phyloP scores from a whole-genome alignment of 2,888 invertebrate species.

The Subacronicta megacephala region DNA sequence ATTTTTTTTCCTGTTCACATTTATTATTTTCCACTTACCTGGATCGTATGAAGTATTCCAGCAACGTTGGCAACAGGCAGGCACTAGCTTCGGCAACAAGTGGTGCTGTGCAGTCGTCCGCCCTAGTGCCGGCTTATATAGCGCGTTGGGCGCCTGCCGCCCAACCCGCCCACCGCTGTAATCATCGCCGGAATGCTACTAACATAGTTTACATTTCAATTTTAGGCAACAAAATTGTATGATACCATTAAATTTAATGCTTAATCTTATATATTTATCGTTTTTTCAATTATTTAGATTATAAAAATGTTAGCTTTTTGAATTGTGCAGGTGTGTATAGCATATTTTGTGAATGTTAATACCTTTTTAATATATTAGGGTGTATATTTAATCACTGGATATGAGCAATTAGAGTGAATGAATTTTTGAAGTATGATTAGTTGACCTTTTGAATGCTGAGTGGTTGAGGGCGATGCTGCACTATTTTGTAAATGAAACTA shows the following conservation, averaged over 20 bases:
- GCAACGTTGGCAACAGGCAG: constrained; percentile 74
- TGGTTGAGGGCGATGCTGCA: background rate
- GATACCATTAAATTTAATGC: constrained; percentile 52
- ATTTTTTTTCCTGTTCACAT: constrained; percentile 9
- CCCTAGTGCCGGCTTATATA: constrained; percentile 82
- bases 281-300: constrained; percentile 20
- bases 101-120: constrained; percentile 84
- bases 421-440: background rate
- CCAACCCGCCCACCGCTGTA: constrained; percentile 81
- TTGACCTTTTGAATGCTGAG: background rate
- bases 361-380: constrained; percentile 14
- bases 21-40: constrained; percentile 72
- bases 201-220: constrained; percentile 85
- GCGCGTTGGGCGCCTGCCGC: constrained; percentile 62
- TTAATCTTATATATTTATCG: constrained; percentile 29
- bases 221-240: constrained; percentile 74
- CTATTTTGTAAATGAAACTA: background rate
- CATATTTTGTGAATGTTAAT: constrained; percentile 2
- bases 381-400: constrained; percentile 20
- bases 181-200: constrained; percentile 74
- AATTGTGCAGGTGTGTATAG: background rate
- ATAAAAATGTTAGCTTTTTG: constrained; percentile 1
- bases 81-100: constrained; percentile 79
- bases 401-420: background rate
- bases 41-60: constrained; percentile 65